These are phyloP conservation scores for Cephalopterus ornatus DNA, from an alignment of 2,113 vertebrate species.

Conservation along the genomic window DNA sequence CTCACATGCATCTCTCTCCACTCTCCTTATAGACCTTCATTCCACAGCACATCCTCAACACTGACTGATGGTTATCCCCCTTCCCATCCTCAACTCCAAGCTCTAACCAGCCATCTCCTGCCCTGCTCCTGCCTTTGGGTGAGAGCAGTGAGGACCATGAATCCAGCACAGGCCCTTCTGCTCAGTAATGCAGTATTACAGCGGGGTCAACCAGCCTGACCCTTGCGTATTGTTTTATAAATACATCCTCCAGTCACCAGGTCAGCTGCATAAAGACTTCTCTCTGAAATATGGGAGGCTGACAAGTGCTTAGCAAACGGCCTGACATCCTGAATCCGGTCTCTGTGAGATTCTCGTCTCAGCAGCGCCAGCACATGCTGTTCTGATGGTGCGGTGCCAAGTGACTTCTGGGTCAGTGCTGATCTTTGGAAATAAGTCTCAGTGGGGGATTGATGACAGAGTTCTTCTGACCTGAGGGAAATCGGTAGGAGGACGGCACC, in stretches of 20 bases:
- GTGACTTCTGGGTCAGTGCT: slow-evolving; percentile 69
- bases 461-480: slow-evolving; percentile 65
- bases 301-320: slow-evolving; percentile 64
- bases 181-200: not conserved
- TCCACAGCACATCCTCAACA: not conserved
- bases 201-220: not conserved
- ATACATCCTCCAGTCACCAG: slow-evolving; percentile 28
- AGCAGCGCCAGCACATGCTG: slow-evolving; percentile 37
- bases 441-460: slow-evolving; percentile 66
- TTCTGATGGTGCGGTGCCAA: slow-evolving; percentile 57
- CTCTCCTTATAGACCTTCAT: not conserved
- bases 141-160: not conserved
- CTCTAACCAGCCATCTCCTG: not conserved
- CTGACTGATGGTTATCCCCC: not conserved
- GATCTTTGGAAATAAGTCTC: slow-evolving; percentile 72
- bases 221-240: slow-evolving; percentile 22
- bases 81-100: fast-evolving
- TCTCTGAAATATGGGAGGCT: slow-evolving; percentile 47
- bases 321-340: slow-evolving; percentile 53
- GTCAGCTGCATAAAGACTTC: not conserved
- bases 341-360: slow-evolving; percentile 51
- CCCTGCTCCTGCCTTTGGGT: not conserved
- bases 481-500: slow-evolving; percentile 53
- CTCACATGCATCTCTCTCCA: not conserved
- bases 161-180: not conserved